Evolutionary conservation across 2,797 vertebrate genomes (phyloP), one percentile per base, ranked within the genome.

Genomic region (Cygnus olor): DNA sequence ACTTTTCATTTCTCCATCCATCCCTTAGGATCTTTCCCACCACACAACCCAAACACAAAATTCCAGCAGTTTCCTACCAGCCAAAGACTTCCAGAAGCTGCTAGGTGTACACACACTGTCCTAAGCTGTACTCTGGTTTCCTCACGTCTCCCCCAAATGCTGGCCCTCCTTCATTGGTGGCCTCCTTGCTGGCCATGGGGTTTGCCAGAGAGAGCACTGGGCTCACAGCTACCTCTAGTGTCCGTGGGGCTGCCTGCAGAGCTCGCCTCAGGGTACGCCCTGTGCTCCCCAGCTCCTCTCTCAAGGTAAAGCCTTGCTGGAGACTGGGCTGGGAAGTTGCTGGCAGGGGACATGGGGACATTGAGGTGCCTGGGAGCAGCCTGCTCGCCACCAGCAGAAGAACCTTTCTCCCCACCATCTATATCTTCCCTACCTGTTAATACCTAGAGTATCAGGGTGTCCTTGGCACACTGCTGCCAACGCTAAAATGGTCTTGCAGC

Each of bases 61-160:
- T 79, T 11, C 18, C 49, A 84, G 17, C 40, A 9, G 21, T 85
- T 88, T 20, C 58, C 21, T 79, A 34, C 11, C 60, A 63, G 32
- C 18, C 45, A 21, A 11, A 82, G 42, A 63, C 45, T 91, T 82
- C 58, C 56, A 70, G 68, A 85, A 92, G 25, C 19, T 49, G n/a
- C 45, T 72, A 44, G n/a, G 24, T 30, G 25, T 56, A 34, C 1
- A 1, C 4, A 10, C 0, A 0, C 24, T 58, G 24, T 30, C 47
- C 58, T 20, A 49, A 42, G 20, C 66, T 81, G 4, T 61, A 22
- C 6, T 61, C 12, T 49, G 53, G 30, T 73, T 90, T 63, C 64
- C 45, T 89, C 4, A 4, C 13, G 7, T 10, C 4, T 47, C 20
- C n/a, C 42, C 32, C 53, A 76, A 3, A 8, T 32, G 36, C 32